Base-by-base conservation (phyloP, 2,888 invertebrate species). In the Drosophila anomelani region DNA sequence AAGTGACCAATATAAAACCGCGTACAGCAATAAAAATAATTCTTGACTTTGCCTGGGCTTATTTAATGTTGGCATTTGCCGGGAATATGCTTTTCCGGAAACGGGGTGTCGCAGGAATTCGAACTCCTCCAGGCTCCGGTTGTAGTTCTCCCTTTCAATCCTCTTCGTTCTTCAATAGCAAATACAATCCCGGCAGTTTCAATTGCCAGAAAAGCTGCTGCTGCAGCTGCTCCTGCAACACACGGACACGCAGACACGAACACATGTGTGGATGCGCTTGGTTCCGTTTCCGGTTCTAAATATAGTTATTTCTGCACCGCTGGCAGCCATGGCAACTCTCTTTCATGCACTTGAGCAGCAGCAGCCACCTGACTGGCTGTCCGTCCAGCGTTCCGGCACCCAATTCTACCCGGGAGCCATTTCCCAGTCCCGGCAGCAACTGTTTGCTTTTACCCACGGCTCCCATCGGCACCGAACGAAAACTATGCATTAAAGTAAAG, bases 221-320 rank as follows among this genome's bases (percentile, higher is more conserved):
- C 26, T 49, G 59, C 47, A 66, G 49, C 44, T 62, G 70, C 61
- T 71, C 38, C 47, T 23, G 23, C 23, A 10, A 32, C 12, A 47
- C 47, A 47, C 51, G n/a, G n/a, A 41, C 61, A 39, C 15, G 47
- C 26, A 41, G 29, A 38, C 38, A 47, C 26, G 38, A 49, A 20
- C 43, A 56, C 64, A 66, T 67, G 34, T 67, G 38, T 20, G 73
- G 72, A 64, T 55, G 43, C 66, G 58, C 54, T 73, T 53, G 54
- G 60, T 81, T 81, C 78, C 78, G 68, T 56, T 78, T 76, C 75
- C 75, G 79, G 64, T 74, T 62, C 74, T 76, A 81, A 81, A 76
- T 76, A 78, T 59, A 73, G 78, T 74, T 81, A 72, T 75, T 81
- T 80, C 71, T 76, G 63, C 71, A 71, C 69, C 57, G 75, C 49